Conservation (phyloP, 2,888 invertebrate genomes). For the Strigamia maritima region DNA sequence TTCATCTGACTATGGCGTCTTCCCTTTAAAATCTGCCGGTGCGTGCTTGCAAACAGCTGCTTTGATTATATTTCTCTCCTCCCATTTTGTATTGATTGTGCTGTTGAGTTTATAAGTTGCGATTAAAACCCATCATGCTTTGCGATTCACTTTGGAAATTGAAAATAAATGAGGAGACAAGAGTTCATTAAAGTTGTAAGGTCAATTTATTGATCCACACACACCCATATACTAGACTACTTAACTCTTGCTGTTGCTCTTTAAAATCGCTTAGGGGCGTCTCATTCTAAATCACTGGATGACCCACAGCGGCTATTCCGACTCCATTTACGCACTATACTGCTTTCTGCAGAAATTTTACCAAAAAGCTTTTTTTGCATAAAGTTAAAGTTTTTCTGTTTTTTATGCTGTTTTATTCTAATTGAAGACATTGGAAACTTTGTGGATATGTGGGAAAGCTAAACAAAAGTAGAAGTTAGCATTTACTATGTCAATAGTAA, state of each 20-base stretch:
- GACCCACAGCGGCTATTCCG: slow-evolving; percentile 5
- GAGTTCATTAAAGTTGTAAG: slow-evolving; percentile 23
- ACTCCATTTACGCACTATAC: background rate
- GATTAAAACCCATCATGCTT: slow-evolving; percentile 23
- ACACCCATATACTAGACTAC: background rate
- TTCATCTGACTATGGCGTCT: slow-evolving; percentile 11
- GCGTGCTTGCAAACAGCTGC: slow-evolving; percentile 23
- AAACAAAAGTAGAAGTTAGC: background rate
- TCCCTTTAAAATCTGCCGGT: background rate
- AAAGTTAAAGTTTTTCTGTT: background rate
- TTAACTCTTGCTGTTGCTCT: slow-evolving; percentile 19
- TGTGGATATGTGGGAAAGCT: no score
- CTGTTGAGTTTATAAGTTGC: slow-evolving; percentile 23
- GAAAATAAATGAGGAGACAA: slow-evolving; percentile 23
- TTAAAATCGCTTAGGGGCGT: slow-evolving; percentile 10
- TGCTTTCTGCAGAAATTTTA: background rate
- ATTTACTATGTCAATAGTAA: no score
- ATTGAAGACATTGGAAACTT: background rate
- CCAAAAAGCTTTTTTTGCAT: slow-evolving; percentile 23
- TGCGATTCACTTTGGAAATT: slow-evolving; percentile 7
- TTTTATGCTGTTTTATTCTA: background rate
- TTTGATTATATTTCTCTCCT: slow-evolving; percentile 19
- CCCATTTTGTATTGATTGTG: slow-evolving; percentile 13
- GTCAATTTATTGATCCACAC: slow-evolving; percentile 7
- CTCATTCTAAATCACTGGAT: slow-evolving; percentile 11